A percentile compares a stretch with the other conserved stretches of the same genome.
phyloP scores from a whole-genome alignment of 2,888 invertebrate genomes.

The Neoascia interrupta region DNA sequence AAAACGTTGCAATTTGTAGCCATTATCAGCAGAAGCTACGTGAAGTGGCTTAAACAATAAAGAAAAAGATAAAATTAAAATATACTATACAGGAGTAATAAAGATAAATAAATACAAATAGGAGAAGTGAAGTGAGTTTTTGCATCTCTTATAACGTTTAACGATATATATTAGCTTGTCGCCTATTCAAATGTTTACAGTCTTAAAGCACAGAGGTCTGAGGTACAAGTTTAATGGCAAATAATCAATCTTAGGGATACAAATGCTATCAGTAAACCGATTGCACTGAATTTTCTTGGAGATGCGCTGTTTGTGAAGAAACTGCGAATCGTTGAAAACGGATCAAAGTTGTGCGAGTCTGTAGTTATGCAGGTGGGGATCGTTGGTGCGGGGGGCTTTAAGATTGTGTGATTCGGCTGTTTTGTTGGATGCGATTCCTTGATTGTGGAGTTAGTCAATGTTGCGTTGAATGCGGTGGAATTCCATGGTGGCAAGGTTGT shows the following conservation, averaged over 20 bases:
- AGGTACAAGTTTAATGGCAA: slow-evolving; percentile 31
- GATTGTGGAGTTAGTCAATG: too few species aligned
- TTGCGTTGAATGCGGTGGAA: background rate
- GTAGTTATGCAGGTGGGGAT: background rate
- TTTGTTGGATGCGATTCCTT: too few species aligned
- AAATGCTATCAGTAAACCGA: slow-evolving; percentile 23
- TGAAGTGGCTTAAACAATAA: slow-evolving; percentile 1
- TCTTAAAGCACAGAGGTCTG: slow-evolving; percentile 32
- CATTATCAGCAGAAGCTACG: background rate
- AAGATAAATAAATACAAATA: slow-evolving; percentile 29
- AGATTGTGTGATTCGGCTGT: too few species aligned
- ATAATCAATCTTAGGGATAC: slow-evolving; percentile 22
- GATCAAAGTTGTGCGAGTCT: background rate
- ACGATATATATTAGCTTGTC: slow-evolving; percentile 18
- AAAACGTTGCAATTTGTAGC: background rate
- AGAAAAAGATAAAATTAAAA: background rate
- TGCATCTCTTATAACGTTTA: slow-evolving; percentile 20
- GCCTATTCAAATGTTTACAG: slow-evolving; percentile 61
- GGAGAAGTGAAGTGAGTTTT: background rate
- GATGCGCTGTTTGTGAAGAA: slow-evolving; percentile 19
- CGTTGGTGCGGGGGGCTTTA: background rate
- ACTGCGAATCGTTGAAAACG: slow-evolving; percentile 5
- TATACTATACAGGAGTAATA: slow-evolving; percentile 2
- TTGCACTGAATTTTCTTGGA: background rate
- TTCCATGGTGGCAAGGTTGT: background rate